Conservation (phyloP, 2,113 vertebrate species). For the Spea multiplicata region DNA sequence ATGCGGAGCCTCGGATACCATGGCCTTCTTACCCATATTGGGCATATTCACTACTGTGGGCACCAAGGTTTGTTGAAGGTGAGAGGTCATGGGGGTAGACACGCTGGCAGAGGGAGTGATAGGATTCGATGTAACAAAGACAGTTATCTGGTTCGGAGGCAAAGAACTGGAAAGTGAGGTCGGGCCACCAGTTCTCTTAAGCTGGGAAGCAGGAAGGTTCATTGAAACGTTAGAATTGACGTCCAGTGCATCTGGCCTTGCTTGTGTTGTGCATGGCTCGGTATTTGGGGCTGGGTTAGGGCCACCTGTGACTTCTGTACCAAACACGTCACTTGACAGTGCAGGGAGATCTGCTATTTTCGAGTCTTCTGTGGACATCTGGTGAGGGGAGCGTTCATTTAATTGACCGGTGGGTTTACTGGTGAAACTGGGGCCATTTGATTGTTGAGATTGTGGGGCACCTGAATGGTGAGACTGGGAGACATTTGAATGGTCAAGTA, state of each 20-base stretch:
- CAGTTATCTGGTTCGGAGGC: conserved; percentile 87
- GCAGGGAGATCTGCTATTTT: conserved; percentile 67
- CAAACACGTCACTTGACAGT: conserved; percentile 58
- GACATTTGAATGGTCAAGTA: conserved; percentile 82
- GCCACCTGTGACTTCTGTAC: conserved; percentile 64
- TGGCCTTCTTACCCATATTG: conserved; percentile 77
- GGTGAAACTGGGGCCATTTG: conserved; percentile 72
- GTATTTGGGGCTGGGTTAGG: conserved; percentile 61
- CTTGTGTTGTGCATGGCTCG: conserved; percentile 59
- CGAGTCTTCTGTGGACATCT: conserved; percentile 61
- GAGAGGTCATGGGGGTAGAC: conserved; percentile 68
- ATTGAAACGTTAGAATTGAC: conserved; percentile 67
- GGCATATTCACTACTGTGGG: conserved; percentile 86
- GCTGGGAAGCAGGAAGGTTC: conserved; percentile 72
- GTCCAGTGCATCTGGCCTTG: conserved; percentile 66
- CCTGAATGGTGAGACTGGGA: background rate
- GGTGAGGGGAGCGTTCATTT: conserved; percentile 54
- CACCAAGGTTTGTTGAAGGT: conserved; percentile 76
- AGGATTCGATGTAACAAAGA: conserved; percentile 91
- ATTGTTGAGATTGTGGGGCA: conserved; percentile 54
- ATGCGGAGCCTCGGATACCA: conserved; percentile 77
- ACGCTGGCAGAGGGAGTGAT: conserved; percentile 81
- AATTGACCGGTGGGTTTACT: conserved; percentile 71
- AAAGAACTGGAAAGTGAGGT: conserved; percentile 71
- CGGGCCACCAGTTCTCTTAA: conserved; percentile 78